Evolutionary conservation across 2,797 vertebrate species (phyloP).

Genomic region (Bradypodion ventrale): DNA sequence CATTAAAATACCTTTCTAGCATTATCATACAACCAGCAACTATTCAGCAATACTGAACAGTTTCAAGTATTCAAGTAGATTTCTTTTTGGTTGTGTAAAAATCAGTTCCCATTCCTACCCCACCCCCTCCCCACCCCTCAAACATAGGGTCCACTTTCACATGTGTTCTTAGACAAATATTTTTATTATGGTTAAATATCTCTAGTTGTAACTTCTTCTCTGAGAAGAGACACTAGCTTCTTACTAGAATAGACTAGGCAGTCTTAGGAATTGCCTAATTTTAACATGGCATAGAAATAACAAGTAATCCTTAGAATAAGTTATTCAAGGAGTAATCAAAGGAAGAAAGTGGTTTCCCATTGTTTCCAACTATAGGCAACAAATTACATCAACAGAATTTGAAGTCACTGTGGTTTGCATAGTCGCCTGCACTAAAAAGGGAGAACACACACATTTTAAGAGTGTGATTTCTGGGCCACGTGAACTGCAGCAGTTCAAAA

Average conservation of each 20-base stretch:
- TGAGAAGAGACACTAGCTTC: slow-evolving; percentile 42
- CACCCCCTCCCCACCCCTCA: no score
- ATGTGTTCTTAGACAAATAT: slow-evolving; percentile 29
- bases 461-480: background rate
- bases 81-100: slow-evolving; percentile 62
- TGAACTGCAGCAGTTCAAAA: slow-evolving; percentile 18
- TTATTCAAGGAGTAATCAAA: slow-evolving; percentile 53
- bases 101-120: background rate
- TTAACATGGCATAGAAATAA: slow-evolving; percentile 30
- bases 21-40: slow-evolving; percentile 27
- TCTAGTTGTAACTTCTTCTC: slow-evolving; percentile 39
- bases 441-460: slow-evolving; percentile 23
- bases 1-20: slow-evolving; percentile 46
- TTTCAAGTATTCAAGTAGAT: slow-evolving; percentile 68
- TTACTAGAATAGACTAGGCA: slow-evolving; percentile 44
- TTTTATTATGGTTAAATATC: slow-evolving; percentile 34
- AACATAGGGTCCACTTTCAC: background rate
- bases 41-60: slow-evolving; percentile 34
- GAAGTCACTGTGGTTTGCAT: slow-evolving; percentile 49
- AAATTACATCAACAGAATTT: slow-evolving; percentile 19
- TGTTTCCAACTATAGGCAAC: slow-evolving; percentile 43
- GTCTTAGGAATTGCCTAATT: slow-evolving; percentile 41
- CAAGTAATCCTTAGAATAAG: slow-evolving; percentile 56
- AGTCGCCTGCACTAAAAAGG: slow-evolving; percentile 46
- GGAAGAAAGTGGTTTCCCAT: slow-evolving; percentile 18